These are phyloP conservation scores for Andrena cerasifolii DNA, from an alignment of 1,140 invertebrate genomes.

Conservation along the genomic window DNA sequence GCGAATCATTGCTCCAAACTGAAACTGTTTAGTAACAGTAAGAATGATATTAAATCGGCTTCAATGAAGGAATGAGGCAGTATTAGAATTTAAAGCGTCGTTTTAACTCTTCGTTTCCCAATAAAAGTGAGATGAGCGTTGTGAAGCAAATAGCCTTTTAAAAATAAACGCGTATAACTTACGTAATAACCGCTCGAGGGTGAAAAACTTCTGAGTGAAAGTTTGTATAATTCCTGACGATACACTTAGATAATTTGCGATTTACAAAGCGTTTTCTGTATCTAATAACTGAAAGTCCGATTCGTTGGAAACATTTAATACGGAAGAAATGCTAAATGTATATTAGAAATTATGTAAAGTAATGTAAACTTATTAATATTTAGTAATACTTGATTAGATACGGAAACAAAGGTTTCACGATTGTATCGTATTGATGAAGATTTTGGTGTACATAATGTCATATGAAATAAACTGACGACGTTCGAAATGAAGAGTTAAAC, in stretches of 20 bases:
- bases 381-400: not conserved
- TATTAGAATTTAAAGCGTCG: slow-evolving; percentile 40
- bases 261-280: not conserved
- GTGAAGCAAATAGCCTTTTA: not conserved
- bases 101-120: slow-evolving; percentile 30
- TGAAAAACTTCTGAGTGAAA: not conserved
- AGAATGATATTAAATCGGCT: slow-evolving; percentile 47
- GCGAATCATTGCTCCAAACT: slow-evolving; percentile 29
- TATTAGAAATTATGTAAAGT: not conserved
- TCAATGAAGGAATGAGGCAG: slow-evolving; percentile 40
- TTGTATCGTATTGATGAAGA: not conserved
- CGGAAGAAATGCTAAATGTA: not conserved
- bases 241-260: not conserved
- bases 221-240: not conserved
- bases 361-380: not conserved
- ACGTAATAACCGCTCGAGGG: not conserved
- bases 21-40: slow-evolving; percentile 34
- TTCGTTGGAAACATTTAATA: not conserved
- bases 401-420: not conserved
- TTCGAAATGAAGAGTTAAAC: slow-evolving; percentile 33
- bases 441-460: too few species aligned
- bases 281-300: not conserved
- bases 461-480: too few species aligned
- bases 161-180: not conserved
- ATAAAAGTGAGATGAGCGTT: not conserved